Base-by-base conservation (phyloP, 2,797 vertebrate genomes). In the Coendou prehensilis region DNA sequence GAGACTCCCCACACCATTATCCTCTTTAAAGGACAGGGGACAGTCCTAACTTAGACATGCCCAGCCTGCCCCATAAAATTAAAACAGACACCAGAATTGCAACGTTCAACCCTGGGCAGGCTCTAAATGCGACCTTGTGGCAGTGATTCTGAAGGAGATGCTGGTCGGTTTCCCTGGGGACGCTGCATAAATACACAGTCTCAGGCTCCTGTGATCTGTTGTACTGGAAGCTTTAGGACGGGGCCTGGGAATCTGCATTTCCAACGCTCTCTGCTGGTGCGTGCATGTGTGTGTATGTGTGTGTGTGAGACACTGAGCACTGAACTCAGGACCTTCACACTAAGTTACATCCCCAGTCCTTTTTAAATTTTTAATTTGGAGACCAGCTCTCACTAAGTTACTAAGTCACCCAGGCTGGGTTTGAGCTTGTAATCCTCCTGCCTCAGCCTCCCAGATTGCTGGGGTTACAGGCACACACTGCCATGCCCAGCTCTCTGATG, bases 131-230 rank as follows among this genome's bases (percentile, higher is more conserved):
- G 22, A 30, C 23, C 20, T 30, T n/a, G 75, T 0, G 4, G 37
- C 22, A 0, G 6, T 41, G 61, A 4, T 45, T 81, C 45, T 83
- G 9, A 0, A 28, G 2, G 78, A 73, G 63, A 20, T 2, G 6
- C 22, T 7, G 0, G 13, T 14, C 26, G 3, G 0, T 52, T 41
- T 5, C 28, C 9, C 13, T 3, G 15, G 56, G n/a, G 41, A 23
- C 7, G 10, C 41, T 87, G 26, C 75, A 67, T 63, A 84, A 22
- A 52, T 3, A 33, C 6, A 14, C 8, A 2, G 6, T 4, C n/a
- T 63, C 22, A 20, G 52, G 67, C 9, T 30, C 33, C 37, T 71
- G 9, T 26, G 37, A 9, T 2, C 30, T 6, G 7, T 9, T 14
- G 8, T 28, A 5, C 52, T 47, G n/a, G 7, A 67, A 47, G 2